phyloP scores from a whole-genome alignment of 2,113 vertebrate species.

The Thamnaconus septentrionalis region DNA sequence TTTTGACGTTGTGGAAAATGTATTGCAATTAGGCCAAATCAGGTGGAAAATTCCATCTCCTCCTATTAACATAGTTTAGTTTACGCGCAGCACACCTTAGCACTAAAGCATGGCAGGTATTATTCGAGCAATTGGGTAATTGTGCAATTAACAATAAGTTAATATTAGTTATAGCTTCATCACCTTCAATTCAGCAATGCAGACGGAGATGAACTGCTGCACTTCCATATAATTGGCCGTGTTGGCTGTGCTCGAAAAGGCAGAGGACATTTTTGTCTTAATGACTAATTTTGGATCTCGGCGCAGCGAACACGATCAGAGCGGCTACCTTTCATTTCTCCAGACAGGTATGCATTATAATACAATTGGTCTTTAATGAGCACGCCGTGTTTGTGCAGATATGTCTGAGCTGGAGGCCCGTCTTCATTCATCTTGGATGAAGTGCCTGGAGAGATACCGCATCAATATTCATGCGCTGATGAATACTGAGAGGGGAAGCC shows the following conservation, averaged over 20 bases:
- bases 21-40: too few species aligned
- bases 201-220: too few species aligned
- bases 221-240: neutral
- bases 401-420: conserved; percentile 56
- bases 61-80: too few species aligned
- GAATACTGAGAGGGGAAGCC: conserved; percentile 61
- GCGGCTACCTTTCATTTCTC: conserved; percentile 49
- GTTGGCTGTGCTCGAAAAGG: conserved; percentile 7
- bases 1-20: neutral
- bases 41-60: too few species aligned
- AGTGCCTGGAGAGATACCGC: conserved; percentile 67
- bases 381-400: conserved; percentile 67
- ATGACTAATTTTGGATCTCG: conserved; percentile 26
- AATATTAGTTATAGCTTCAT: neutral
- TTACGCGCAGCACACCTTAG: too few species aligned
- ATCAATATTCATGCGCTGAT: conserved; percentile 75
- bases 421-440: conserved; percentile 76
- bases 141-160: neutral
- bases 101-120: too few species aligned
- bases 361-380: conserved; percentile 75
- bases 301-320: conserved; percentile 2
- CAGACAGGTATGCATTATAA: conserved; percentile 71
- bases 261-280: neutral
- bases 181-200: neutral
- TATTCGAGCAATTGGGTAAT: too few species aligned